These are phyloP conservation scores for Burhinus bistriatus DNA, from an alignment of 2,113 vertebrate species.

Conservation along the genomic window DNA sequence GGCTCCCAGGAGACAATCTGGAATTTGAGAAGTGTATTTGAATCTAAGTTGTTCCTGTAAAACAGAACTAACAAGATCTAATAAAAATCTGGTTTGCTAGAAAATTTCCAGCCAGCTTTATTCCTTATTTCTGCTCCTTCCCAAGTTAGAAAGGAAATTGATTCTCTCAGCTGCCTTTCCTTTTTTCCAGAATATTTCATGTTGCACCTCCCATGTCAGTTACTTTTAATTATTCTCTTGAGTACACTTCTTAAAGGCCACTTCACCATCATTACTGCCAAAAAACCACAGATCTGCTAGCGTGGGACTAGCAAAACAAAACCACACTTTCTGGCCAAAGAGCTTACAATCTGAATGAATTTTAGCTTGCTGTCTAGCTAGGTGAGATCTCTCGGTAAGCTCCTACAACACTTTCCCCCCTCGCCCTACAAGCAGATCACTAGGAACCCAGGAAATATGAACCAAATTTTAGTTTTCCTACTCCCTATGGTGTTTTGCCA, in stretches of 20 bases:
- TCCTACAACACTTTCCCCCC: not conserved
- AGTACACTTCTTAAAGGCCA: not conserved
- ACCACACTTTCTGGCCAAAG: not conserved
- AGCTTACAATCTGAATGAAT: not conserved
- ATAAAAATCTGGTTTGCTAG: not conserved
- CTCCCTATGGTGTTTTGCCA: not conserved
- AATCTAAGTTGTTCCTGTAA: not conserved
- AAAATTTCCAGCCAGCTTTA: not conserved
- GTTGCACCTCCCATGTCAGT: not conserved
- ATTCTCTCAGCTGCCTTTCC: not conserved
- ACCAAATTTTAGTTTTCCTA: not conserved
- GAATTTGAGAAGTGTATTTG: not conserved
- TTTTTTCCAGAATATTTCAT: not conserved
- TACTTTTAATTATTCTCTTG: not conserved
- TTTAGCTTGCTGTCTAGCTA: not conserved
- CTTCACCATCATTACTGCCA: not conserved
- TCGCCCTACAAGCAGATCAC: not conserved
- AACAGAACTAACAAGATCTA: not conserved
- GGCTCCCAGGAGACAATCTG: not conserved
- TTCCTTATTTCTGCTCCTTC: not conserved
- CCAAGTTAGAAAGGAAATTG: not conserved
- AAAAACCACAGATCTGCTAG: not conserved
- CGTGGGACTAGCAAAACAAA: not conserved
- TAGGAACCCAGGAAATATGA: not conserved
- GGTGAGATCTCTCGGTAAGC: not conserved